Evolutionary conservation across 2,888 invertebrate genomes (phyloP).

Genomic region (Agapostemon virescens): DNA sequence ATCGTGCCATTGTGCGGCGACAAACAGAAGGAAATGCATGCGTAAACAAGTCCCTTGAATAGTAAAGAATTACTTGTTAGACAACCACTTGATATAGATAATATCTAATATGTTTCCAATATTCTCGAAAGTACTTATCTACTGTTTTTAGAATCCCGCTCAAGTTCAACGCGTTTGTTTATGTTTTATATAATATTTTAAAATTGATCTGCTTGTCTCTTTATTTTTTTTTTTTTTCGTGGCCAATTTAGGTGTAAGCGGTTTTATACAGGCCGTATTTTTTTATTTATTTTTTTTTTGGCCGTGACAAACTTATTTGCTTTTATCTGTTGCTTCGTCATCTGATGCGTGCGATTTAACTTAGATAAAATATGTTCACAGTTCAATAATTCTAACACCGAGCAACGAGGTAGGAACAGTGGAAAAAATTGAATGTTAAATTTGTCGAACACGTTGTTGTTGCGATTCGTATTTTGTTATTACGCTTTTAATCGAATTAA

Average conservation of each 20-base stretch:
- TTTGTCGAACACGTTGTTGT: constrained; percentile 33
- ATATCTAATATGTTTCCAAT: constrained; percentile 78
- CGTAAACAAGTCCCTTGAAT: constrained; percentile 75
- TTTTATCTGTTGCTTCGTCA: constrained; percentile 45
- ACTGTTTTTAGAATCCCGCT: constrained; percentile 78
- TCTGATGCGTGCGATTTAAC: constrained; percentile 33
- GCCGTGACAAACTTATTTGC: constrained; percentile 61
- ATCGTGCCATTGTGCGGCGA: constrained; percentile 78
- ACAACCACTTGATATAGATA: constrained; percentile 74
- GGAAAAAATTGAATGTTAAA: constrained; percentile 25
- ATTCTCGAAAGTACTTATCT: constrained; percentile 80
- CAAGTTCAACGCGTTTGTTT: constrained; percentile 72
- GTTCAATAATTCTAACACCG: constrained; percentile 9
- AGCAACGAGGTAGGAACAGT: constrained; percentile 21
- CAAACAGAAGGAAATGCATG: constrained; percentile 73
- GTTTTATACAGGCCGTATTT: constrained; percentile 65
- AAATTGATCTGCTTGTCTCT: constrained; percentile 52
- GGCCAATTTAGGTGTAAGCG: constrained; percentile 63
- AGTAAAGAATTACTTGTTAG: constrained; percentile 76
- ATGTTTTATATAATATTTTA: constrained; percentile 61
- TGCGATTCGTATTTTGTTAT: constrained; percentile 47
- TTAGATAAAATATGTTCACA: constrained; percentile 34
- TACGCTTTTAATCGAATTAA: constrained; percentile 46
- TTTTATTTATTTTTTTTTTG: constrained; percentile 59
- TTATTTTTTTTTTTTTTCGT: constrained; percentile 47